Evolutionary conservation across 2,113 vertebrate species (phyloP).

Genomic region (Proterorhinus semilunaris): DNA sequence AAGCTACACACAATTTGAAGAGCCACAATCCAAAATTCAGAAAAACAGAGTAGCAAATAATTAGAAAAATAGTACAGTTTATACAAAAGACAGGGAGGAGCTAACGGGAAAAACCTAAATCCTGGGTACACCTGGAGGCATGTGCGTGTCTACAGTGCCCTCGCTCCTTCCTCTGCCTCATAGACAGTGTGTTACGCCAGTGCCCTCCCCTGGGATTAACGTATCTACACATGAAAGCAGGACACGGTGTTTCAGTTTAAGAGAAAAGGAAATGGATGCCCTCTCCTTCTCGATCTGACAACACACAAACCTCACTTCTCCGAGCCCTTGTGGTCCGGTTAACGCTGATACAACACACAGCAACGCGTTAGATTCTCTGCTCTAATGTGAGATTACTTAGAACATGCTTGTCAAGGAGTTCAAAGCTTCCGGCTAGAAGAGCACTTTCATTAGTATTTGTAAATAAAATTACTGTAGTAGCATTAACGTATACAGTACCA

Average conservation of each 20-base stretch:
- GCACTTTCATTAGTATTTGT: not conserved
- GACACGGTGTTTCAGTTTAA: constrained; percentile 30
- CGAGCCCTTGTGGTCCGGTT: constrained; percentile 12
- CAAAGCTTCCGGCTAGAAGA: not conserved
- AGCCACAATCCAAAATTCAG: too few species aligned
- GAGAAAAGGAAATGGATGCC: constrained; percentile 33
- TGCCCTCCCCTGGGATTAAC: constrained; percentile 32
- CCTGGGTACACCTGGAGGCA: constrained; percentile 15
- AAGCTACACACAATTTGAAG: too few species aligned
- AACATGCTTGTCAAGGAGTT: not conserved
- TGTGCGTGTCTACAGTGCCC: constrained; percentile 22
- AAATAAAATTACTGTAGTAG: not conserved
- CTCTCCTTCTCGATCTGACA: constrained; percentile 9
- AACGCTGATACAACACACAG: not conserved
- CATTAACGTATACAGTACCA: not conserved
- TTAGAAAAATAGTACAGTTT: not conserved
- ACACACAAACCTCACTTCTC: constrained; percentile 24
- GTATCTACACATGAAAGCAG: constrained; percentile 50
- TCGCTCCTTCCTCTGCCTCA: constrained; percentile 9
- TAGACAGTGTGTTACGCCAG: constrained; percentile 39
- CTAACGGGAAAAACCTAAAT: constrained; percentile 17
- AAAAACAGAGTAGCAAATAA: too few species aligned
- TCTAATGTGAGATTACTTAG: constrained; percentile 1
- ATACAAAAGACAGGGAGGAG: not conserved
- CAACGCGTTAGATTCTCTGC: not conserved